A percentile compares a stretch with the other conserved stretches of the same genome.
Conservation (phyloP, 1,140 invertebrate species). For the Drosophila pseudoananassae region DNA sequence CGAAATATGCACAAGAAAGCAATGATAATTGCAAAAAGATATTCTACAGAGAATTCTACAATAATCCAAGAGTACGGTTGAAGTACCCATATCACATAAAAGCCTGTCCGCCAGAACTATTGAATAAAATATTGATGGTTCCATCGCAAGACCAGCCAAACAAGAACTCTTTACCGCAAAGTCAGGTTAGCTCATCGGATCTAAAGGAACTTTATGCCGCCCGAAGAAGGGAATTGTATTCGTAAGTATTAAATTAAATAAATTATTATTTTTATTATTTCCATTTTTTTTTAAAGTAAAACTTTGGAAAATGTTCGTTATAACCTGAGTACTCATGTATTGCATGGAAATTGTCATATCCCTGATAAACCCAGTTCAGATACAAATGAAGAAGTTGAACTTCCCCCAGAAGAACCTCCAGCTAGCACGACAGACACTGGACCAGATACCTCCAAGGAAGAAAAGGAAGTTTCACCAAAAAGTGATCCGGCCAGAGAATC, state of each 20-base stretch:
- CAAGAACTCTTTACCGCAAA: background rate
- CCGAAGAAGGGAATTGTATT: conserved; percentile 9
- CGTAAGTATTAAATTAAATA: conserved; percentile 14
- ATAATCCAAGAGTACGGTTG: conserved; percentile 23
- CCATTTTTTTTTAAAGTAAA: background rate
- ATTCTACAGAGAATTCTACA: conserved; percentile 40
- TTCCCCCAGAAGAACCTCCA: background rate
- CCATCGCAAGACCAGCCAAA: background rate
- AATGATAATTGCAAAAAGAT: conserved; percentile 11
- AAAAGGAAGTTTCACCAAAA: background rate
- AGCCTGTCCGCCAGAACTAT: conserved; percentile 18
- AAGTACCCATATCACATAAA: conserved; percentile 21
- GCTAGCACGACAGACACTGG: background rate
- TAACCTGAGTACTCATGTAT: too few species aligned
- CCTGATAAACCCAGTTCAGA: too few species aligned
- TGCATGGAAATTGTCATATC: too few species aligned
- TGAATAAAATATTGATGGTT: conserved; percentile 15
- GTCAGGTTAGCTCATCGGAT: background rate
- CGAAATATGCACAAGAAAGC: background rate
- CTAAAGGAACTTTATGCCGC: conserved; percentile 6
- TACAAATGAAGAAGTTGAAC: too few species aligned
- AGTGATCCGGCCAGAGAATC: background rate
- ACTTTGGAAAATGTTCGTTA: background rate
- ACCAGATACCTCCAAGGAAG: background rate
- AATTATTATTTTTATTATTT: background rate